Evolutionary conservation across 2,888 invertebrate species (phyloP).

Genomic region (Zaprionus bogoriensis): DNA sequence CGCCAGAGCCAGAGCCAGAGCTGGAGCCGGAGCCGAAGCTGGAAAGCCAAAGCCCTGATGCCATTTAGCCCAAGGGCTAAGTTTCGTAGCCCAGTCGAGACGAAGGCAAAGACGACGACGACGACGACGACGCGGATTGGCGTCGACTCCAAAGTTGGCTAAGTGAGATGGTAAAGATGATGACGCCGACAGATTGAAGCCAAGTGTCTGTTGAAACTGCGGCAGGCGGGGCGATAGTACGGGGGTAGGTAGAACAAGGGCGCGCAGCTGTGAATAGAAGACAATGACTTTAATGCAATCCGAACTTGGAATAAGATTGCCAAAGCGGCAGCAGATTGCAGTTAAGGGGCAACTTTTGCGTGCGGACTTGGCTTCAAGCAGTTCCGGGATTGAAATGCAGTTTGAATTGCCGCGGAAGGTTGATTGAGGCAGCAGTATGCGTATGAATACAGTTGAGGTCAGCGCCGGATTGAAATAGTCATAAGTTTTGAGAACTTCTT

Average conservation of each 20-base stretch:
- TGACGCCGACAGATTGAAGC: constrained; percentile 11
- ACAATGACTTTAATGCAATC: too few relatives aligned
- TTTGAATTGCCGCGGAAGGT: background rate
- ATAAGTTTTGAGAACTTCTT: background rate
- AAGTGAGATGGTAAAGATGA: constrained; percentile 14
- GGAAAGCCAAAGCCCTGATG: constrained; percentile 49
- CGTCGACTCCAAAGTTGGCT: constrained; percentile 9
- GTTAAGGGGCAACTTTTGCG: background rate
- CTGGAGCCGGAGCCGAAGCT: background rate
- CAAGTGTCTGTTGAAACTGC: background rate
- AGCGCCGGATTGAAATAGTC: background rate
- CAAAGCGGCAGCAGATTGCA: too few relatives aligned
- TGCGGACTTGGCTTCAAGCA: background rate
- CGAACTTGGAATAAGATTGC: background rate
- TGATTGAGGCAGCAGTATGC: background rate
- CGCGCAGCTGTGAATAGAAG: background rate
- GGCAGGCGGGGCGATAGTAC: background rate
- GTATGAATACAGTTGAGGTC: background rate
- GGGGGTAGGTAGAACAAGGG: background rate
- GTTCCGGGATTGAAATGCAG: constrained; percentile 1
- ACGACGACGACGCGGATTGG: too few relatives aligned
- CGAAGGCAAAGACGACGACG: too few relatives aligned
- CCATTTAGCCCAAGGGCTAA: constrained; percentile 45
- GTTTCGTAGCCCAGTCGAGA: constrained; percentile 16
- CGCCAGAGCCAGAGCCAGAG: background rate